Conservation (phyloP, 2,113 vertebrate species). For the Campylomormyrus tamandua region DNA sequence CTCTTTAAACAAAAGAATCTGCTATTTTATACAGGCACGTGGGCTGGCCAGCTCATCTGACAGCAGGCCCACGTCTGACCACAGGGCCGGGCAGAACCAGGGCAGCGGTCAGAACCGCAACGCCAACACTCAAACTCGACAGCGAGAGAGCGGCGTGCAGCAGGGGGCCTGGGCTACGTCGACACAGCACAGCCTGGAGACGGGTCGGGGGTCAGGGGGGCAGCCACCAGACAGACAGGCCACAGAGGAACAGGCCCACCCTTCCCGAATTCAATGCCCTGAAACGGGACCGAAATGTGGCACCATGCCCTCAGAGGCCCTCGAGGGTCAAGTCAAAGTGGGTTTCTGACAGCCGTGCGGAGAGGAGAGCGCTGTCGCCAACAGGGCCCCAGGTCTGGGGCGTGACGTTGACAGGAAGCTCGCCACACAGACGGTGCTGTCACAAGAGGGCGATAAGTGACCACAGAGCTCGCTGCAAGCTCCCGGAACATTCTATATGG, state of each 20-base stretch:
- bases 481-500: background rate
- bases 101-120: background rate
- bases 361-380: no score
- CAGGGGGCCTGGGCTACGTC: background rate
- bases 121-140: background rate
- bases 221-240: background rate
- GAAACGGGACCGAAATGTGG: background rate
- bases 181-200: background rate
- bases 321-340: background rate
- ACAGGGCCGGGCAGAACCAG: background rate
- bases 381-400: background rate
- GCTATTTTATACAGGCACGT: background rate
- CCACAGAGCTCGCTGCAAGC: background rate
- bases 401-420: background rate
- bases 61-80: background rate
- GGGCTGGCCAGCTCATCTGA: background rate
- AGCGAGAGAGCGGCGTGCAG: background rate
- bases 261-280: background rate
- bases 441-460: background rate
- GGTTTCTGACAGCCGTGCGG: background rate
- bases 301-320: background rate
- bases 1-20: background rate
- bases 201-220: background rate
- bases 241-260: background rate
- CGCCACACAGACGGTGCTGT: background rate